Conservation (phyloP, 2,113 vertebrate species). For the Sialia sialis region DNA sequence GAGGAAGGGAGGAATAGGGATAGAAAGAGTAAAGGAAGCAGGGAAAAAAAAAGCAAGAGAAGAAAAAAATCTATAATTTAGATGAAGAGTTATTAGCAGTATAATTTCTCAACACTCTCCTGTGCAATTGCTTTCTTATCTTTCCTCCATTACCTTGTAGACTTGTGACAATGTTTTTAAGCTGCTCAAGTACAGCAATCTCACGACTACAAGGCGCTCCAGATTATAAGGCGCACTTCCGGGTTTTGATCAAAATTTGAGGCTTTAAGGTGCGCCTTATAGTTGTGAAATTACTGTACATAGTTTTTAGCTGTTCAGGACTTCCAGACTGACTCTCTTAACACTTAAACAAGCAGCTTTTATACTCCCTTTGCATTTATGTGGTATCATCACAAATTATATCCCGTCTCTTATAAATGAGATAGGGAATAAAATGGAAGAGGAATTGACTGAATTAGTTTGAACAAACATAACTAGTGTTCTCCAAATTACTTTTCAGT, state of each 20-base stretch:
- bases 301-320: background rate
- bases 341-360: background rate
- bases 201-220: too few relatives aligned
- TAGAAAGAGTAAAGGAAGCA: background rate
- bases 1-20: background rate
- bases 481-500: background rate
- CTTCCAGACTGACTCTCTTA: background rate
- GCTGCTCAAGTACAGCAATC: background rate
- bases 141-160: background rate
- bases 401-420: background rate
- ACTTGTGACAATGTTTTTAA: background rate
- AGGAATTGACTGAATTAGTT: background rate
- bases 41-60: background rate
- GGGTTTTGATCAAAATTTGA: too few relatives aligned
- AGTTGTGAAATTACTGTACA: too few relatives aligned
- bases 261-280: too few relatives aligned
- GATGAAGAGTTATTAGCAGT: background rate
- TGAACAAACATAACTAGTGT: background rate
- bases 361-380: rapidly evolving
- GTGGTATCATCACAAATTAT: background rate
- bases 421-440: background rate
- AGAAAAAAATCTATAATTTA: background rate
- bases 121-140: background rate
- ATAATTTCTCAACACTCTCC: background rate
- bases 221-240: too few relatives aligned